phyloP scores from a whole-genome alignment of 1,140 invertebrate genomes.

The Bilobella aurantiaca region DNA sequence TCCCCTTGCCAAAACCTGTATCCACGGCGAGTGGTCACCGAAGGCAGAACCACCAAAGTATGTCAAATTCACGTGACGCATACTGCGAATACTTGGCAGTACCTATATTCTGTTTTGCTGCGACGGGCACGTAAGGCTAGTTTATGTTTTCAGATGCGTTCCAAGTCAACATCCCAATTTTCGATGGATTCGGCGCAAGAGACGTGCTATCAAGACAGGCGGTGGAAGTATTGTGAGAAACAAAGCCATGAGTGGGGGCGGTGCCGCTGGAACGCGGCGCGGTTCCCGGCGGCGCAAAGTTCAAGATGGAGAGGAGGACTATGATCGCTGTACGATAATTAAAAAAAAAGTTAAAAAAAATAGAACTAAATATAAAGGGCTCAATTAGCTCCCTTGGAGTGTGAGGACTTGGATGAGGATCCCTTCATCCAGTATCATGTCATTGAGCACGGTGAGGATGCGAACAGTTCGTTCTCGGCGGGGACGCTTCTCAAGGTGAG shows the following conservation, averaged over 20 bases:
- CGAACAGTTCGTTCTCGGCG: slow-evolving; percentile 38
- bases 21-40: slow-evolving; percentile 62
- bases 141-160: slow-evolving; percentile 47
- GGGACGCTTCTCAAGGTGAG: slow-evolving; percentile 59
- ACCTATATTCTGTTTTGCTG: too few species aligned
- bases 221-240: slow-evolving; percentile 4
- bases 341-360: background rate
- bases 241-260: slow-evolving; percentile 32
- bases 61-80: background rate
- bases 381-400: slow-evolving; percentile 15
- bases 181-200: slow-evolving; percentile 54
- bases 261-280: slow-evolving; percentile 35
- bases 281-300: slow-evolving; percentile 41
- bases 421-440: slow-evolving; percentile 55
- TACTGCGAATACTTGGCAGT: too few species aligned
- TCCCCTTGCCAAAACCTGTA: slow-evolving; percentile 82
- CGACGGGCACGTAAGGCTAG: background rate
- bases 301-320: slow-evolving; percentile 38
- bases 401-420: slow-evolving; percentile 43
- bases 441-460: slow-evolving; percentile 43
- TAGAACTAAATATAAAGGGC: background rate
- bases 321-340: slow-evolving; percentile 18
- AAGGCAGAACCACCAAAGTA: slow-evolving; percentile 50
- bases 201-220: slow-evolving; percentile 23
- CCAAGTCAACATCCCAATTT: slow-evolving; percentile 71